Evolutionary conservation across 2,888 invertebrate genomes (phyloP), one percentile per base, ranked within the genome.

Genomic region (Heliconius ethilla): DNA sequence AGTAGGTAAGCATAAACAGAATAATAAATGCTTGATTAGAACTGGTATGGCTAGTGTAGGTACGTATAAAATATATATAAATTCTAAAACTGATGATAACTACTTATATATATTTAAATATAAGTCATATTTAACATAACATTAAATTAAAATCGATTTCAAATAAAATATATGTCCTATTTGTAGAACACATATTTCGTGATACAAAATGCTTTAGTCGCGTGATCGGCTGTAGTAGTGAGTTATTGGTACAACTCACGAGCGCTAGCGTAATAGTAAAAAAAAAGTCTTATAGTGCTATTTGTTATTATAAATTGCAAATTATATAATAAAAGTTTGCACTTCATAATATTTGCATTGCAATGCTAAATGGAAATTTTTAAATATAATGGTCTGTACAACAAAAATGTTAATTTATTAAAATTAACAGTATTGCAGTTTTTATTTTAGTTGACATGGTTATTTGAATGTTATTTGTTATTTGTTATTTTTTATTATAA

Each of bases 181-280:
- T 79, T 77, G 75, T 78, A 67, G 55, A 76, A 65, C 70, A 69
- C 59, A 76, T 78, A 79, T 84, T 85, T 88, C 87, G 88, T 89
- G 89, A 87, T 87, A 85, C 84, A 86, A 86, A 87, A 86, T 85
- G 86, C 86, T 85, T 84, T 84, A 87, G 90, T 91, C 91, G 91
- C 91, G 91, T 91, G 91, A 87, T 88, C 83, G 85, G 82, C 85
- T 81, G 82, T 82, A 80, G 83, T 83, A 80, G 75, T 79, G 74
- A 40, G 69, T 40, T 72, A 74, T 74, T 77, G 86, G 83, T 76
- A 13, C 78, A 84, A 85, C 77, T 69, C 77, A 81, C 70, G 66
- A 77, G 79, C 72, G 70, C 13, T 72, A 70, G 80, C 78, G 78
- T 76, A 59, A n/a, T 63, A 9, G 25, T 66, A 51, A 33, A 69